Evolutionary conservation across 2,797 vertebrate genomes (phyloP).

Genomic region (Erpetoichthys calabaricus): DNA sequence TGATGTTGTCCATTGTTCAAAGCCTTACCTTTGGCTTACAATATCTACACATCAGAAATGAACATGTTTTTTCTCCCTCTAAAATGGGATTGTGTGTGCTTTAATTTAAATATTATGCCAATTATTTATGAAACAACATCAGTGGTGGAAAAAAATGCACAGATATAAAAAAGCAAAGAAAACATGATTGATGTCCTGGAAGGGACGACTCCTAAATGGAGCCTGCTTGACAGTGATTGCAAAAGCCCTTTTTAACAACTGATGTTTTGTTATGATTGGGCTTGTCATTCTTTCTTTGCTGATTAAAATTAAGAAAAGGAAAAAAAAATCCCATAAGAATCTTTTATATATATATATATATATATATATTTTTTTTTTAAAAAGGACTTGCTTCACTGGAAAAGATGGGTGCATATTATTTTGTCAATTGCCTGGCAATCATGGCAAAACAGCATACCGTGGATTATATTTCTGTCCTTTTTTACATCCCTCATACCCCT

Average conservation of each 20-base stretch:
- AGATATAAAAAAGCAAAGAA: conserved; percentile 22
- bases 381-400: conserved; percentile 58
- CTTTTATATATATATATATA: conserved; percentile 63
- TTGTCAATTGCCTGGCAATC: conserved; percentile 79
- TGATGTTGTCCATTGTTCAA: too few relatives aligned
- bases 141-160: too few relatives aligned
- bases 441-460: conserved; percentile 57
- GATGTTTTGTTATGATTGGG: conserved; percentile 98
- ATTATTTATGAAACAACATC: too few relatives aligned
- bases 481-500: conserved; percentile 26
- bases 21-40: too few relatives aligned
- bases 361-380: conserved; percentile 78
- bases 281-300: conserved; percentile 96
- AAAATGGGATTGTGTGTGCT: too few relatives aligned
- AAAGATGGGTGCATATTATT: conserved; percentile 92
- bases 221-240: conserved; percentile 82
- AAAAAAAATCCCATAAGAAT: too few relatives aligned
- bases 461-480: conserved; percentile 36
- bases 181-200: conserved; percentile 87
- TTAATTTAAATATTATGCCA: too few relatives aligned
- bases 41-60: too few relatives aligned
- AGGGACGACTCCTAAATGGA: conserved; percentile 75
- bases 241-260: conserved; percentile 76
- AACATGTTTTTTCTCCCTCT: too few relatives aligned
- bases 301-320: conserved; percentile 68